These are phyloP conservation scores for Todiramphus saurophagus DNA, from an alignment of 2,113 vertebrate genomes.

Conservation along the genomic window DNA sequence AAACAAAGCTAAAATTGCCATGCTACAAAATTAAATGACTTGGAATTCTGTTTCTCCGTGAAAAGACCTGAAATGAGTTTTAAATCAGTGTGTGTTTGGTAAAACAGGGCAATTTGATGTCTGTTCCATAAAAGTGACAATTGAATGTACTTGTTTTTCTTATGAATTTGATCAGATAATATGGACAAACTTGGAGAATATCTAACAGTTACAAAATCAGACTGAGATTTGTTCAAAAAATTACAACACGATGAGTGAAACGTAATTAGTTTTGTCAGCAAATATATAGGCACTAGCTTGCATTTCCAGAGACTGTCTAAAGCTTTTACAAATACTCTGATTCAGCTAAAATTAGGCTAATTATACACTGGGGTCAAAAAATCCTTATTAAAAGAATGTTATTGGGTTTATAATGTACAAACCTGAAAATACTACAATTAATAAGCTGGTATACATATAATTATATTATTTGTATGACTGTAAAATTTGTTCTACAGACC, in stretches of 20 bases:
- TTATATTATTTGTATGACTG: not conserved
- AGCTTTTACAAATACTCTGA: constrained; percentile 3
- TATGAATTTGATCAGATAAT: constrained; percentile 14
- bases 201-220: not conserved
- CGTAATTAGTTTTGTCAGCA: constrained; percentile 47
- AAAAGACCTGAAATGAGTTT: constrained; percentile 14
- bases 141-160: not conserved
- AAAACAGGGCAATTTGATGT: not conserved
- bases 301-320: constrained; percentile 25
- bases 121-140: not conserved
- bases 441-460: not conserved
- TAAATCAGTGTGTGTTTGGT: not conserved
- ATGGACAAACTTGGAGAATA: not conserved
- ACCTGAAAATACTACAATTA: not conserved
- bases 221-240: constrained; percentile 15
- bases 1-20: not conserved
- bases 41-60: constrained; percentile 14
- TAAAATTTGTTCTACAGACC: not conserved
- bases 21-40: constrained; percentile 5
- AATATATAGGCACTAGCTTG: constrained; percentile 3
- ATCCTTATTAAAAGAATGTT: not conserved
- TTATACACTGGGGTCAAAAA: not conserved
- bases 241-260: not conserved
- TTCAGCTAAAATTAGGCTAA: constrained; percentile 37
- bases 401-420: not conserved